Percentiles rank a stretch among this genome's conserved stretches.
Conservation (phyloP, 2,888 invertebrate genomes). For the Napeogenes inachia region DNA sequence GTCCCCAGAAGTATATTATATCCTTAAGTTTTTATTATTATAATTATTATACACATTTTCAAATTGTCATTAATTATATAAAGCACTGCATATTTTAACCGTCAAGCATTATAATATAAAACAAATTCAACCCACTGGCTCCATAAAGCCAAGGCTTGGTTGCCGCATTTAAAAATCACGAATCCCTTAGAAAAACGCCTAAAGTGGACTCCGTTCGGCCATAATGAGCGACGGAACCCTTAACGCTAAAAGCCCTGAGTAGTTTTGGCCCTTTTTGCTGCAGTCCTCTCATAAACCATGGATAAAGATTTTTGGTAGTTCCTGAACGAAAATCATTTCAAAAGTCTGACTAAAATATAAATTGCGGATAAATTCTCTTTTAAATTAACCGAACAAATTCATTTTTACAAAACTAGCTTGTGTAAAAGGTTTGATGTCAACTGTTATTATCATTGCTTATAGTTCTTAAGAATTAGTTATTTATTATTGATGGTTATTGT, state of each 20-base stretch:
- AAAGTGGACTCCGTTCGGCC: constrained; percentile 39
- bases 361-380: neutral
- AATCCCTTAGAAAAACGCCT: constrained; percentile 36
- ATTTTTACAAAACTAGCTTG: constrained; percentile 15
- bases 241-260: constrained; percentile 49
- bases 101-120: neutral
- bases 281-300: constrained; percentile 46
- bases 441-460: too few species aligned
- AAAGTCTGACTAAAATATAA: constrained; percentile 9
- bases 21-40: too few species aligned
- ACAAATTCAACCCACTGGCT: neutral
- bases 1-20: too few species aligned
- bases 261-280: constrained; percentile 44
- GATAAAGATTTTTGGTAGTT: constrained; percentile 40
- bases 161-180: constrained; percentile 16
- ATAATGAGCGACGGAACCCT: constrained; percentile 47
- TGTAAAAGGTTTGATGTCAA: too few species aligned
- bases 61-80: too few species aligned
- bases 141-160: neutral
- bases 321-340: constrained; percentile 4
- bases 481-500: too few species aligned
- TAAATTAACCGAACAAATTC: neutral
- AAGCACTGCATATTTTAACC: too few species aligned
- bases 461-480: too few species aligned
- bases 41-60: too few species aligned